Percentiles rank a stretch among this genome's conserved stretches.
Conservation (phyloP, 2,888 invertebrate genomes). For the Conistra vaccinii region DNA sequence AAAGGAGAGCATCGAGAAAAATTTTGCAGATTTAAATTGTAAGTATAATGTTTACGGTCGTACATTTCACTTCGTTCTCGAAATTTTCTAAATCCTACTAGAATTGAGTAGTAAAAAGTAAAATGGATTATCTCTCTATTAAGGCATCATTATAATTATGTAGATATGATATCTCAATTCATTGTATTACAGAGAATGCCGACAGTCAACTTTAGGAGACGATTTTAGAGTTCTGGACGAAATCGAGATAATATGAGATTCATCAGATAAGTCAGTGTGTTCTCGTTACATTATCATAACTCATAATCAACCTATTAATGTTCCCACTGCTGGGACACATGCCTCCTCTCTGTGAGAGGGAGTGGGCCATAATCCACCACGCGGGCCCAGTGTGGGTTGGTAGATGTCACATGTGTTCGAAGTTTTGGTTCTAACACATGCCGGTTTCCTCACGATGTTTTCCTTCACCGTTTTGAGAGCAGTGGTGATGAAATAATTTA, state of each 20-base stretch:
- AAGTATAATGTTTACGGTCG: not conserved
- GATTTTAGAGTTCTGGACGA: not conserved
- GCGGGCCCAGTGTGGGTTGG: too few relatives aligned
- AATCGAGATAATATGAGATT: constrained; percentile 10
- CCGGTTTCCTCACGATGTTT: too few relatives aligned
- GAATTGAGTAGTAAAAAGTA: constrained; percentile 17
- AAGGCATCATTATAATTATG: too few relatives aligned
- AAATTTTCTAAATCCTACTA: constrained; percentile 15
- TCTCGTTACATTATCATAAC: too few relatives aligned
- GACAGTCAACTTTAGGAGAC: not conserved
- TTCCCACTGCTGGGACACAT: too few relatives aligned
- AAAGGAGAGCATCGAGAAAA: not conserved
- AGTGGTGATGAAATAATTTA: too few relatives aligned
- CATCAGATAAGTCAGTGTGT: not conserved
- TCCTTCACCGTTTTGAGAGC: too few relatives aligned
- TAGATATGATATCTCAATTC: constrained; percentile 4
- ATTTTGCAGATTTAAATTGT: not conserved
- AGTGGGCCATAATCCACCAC: too few relatives aligned
- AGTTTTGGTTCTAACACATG: too few relatives aligned
- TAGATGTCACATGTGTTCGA: too few relatives aligned
- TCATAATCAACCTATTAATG: too few relatives aligned
- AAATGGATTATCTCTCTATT: constrained; percentile 27
- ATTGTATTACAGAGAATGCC: constrained; percentile 9
- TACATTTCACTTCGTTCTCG: not conserved
- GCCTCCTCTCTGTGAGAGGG: too few relatives aligned